Percentiles rank a stretch among this genome's conserved stretches.
phyloP scores from a whole-genome alignment of 2,888 invertebrate genomes.

The Parapristionchus giblindavisi region DNA sequence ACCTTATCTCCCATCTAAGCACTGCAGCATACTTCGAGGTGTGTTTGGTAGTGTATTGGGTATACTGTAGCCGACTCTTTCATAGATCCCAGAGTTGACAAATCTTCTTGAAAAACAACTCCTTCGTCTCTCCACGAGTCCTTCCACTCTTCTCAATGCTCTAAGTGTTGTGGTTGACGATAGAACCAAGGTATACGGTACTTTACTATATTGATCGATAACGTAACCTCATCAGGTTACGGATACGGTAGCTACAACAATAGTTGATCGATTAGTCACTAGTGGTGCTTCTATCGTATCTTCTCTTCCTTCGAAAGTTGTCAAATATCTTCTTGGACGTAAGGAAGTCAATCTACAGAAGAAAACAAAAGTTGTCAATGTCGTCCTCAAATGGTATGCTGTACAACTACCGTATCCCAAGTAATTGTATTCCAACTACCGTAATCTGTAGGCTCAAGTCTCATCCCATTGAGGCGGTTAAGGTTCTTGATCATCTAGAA shows the following conservation, averaged over 20 bases:
- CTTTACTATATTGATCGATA: too few species aligned
- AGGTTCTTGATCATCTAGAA: slow-evolving; percentile 4
- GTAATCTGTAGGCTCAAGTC: slow-evolving; percentile 3
- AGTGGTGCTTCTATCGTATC: too few species aligned
- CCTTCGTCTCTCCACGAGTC: slow-evolving; percentile 1
- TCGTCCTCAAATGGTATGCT: slow-evolving; percentile 28
- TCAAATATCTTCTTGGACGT: slow-evolving; percentile 7
- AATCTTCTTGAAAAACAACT: slow-evolving; percentile 28
- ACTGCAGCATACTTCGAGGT: slow-evolving; percentile 28
- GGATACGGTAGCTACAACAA: too few species aligned
- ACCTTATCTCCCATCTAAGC: slow-evolving; percentile 18
- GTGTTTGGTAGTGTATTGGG: neutral
- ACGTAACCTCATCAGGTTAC: too few species aligned
- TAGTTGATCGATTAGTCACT: too few species aligned
- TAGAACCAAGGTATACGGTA: slow-evolving; percentile 21
- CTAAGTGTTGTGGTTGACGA: neutral
- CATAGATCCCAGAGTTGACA: slow-evolving; percentile 13
- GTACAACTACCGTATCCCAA: slow-evolving; percentile 5
- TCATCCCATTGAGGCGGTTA: neutral
- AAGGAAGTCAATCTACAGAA: neutral
- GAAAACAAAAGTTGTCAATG: neutral
- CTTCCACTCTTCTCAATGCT: neutral
- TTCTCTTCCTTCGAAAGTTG: neutral
- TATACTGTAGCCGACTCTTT: slow-evolving; percentile 23
- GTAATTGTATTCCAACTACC: neutral